These are phyloP conservation scores for Pithecia hirsuta DNA, from an alignment of 2,797 vertebrate genomes.

Conservation along the genomic window DNA sequence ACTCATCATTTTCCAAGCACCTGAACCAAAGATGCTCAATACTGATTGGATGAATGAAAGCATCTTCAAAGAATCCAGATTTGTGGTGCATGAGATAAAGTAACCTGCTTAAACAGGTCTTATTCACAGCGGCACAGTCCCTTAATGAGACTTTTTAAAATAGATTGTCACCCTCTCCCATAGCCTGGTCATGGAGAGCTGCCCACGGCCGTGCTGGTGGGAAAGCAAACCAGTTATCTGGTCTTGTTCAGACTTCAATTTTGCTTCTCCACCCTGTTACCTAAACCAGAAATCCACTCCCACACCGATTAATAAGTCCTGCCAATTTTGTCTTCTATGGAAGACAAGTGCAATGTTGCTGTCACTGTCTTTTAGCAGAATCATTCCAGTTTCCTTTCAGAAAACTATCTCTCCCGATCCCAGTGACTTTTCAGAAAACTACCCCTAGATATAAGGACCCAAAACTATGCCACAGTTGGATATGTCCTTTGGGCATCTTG, in stretches of 20 bases:
- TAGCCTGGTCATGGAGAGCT: background rate
- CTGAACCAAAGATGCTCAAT: background rate
- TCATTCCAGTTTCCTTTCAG: background rate
- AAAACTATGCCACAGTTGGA: background rate
- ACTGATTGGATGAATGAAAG: background rate
- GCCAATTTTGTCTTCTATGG: background rate
- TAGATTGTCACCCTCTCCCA: background rate
- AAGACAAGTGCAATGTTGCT: background rate
- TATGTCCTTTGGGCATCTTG: background rate
- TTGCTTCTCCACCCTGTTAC: background rate
- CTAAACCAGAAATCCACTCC: background rate
- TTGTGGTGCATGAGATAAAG: background rate
- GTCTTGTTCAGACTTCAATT: background rate
- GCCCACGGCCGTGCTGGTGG: background rate
- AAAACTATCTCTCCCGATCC: background rate
- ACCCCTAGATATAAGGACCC: background rate
- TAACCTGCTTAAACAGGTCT: slow-evolving; percentile 32
- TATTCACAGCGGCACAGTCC: background rate
- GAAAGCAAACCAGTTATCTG: background rate
- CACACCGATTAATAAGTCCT: background rate
- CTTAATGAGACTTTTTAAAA: slow-evolving; percentile 48
- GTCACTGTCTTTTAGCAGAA: background rate
- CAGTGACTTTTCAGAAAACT: background rate
- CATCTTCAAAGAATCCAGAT: background rate
- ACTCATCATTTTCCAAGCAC: background rate